Conservation (phyloP, 1,140 invertebrate species). For the Drosophila bifasciata region DNA sequence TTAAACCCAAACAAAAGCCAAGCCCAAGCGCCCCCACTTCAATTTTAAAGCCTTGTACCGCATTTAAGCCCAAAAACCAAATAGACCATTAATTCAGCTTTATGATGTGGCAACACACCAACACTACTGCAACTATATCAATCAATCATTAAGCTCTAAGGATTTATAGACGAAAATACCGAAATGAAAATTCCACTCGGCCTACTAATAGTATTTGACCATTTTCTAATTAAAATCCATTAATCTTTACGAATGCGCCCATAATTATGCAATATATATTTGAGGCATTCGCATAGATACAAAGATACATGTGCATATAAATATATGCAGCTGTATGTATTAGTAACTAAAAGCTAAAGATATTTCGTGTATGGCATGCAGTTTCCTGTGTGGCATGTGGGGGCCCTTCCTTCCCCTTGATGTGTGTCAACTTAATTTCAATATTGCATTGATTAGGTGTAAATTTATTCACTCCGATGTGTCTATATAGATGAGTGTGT, state of each 20-base stretch:
- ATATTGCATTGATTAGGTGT: slow-evolving; percentile 76
- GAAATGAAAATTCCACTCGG: slow-evolving; percentile 17
- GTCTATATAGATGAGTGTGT: slow-evolving; percentile 1
- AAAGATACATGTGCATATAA: not conserved
- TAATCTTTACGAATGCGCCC: slow-evolving; percentile 63
- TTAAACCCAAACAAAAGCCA: not conserved
- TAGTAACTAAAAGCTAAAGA: not conserved
- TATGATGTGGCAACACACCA: slow-evolving; percentile 34
- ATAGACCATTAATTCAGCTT: slow-evolving; percentile 34
- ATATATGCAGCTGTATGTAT: not conserved
- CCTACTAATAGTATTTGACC: slow-evolving; percentile 57
- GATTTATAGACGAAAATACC: slow-evolving; percentile 36
- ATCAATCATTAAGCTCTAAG: slow-evolving; percentile 37
- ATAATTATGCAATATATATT: slow-evolving; percentile 63
- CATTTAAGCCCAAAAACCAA: slow-evolving; percentile 10
- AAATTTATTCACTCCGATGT: slow-evolving; percentile 61
- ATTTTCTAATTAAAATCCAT: slow-evolving; percentile 77
- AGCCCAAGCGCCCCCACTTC: not conserved
- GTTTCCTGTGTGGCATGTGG: slow-evolving; percentile 16
- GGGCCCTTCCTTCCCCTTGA: not conserved
- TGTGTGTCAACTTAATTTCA: slow-evolving; percentile 63
- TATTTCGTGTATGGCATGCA: slow-evolving; percentile 34
- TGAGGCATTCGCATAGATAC: slow-evolving; percentile 20
- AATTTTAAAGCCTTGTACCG: not conserved
- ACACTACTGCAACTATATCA: slow-evolving; percentile 48